Base-by-base conservation (phyloP, 2,888 invertebrate species). In the Imbricaverruca yamaguchii region DNA sequence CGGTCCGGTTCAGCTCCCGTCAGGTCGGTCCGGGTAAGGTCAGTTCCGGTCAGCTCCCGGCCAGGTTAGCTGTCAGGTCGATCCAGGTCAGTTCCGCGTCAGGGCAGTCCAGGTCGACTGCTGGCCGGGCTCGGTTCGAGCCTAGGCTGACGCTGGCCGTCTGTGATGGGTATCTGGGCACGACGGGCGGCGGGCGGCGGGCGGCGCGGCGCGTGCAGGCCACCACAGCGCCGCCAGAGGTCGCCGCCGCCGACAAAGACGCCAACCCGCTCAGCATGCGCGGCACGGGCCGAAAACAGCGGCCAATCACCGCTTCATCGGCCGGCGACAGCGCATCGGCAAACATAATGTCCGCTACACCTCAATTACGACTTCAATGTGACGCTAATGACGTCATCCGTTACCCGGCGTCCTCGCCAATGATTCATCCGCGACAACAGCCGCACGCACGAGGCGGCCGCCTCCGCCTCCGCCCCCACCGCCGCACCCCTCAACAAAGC, bases 261-360 rank as follows among this genome's bases (percentile, higher is more conserved):
- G 39, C 39, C 39, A 4, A 4, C 39, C 3, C 25, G 15, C 25
- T 69, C 39, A 39, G 69, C 39, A 69, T 39, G 69, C 69, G 13
- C 15, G 69, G 25, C 69, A 69, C 69, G 69, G 39, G 7, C 69
- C 25, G 69, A 25, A 69, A 23, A 69, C 69, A 69, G 39, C 25
- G 23, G 39, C 69, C 69, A 69, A 69, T 69, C 69, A 69, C 69
- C 39, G 39, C 69, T 69, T 69, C 39, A 69, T 69, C 69, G 15
- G 25, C 25, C 39, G 69, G 69, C 69, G 69, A 69, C 69, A 69
- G 69, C 69, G 69, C 69, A 23, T 69, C 69, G 15, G 69, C 69
- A 69, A 39, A 69, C 69, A 69, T 69, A 69, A 69, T 69, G 69
- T 25, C 15, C 25, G 69, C 69, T 13, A 23, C 69, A 39, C 25